These are phyloP conservation scores for Mechanitis mazaeus DNA, from an alignment of 2,888 invertebrate genomes.

Conservation along the genomic window DNA sequence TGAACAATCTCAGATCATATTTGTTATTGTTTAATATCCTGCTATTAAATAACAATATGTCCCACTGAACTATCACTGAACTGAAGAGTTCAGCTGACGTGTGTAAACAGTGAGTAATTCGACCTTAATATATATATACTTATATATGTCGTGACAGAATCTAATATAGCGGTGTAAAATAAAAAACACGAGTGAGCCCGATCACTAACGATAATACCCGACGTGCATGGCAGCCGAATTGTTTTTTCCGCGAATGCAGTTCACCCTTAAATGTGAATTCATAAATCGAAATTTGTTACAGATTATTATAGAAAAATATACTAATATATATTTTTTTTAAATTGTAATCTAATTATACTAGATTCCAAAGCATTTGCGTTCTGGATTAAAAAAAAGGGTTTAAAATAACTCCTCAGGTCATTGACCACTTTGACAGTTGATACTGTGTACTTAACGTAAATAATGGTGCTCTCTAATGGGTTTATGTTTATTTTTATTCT, in stretches of 20 bases:
- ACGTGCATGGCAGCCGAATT: slow-evolving; percentile 31
- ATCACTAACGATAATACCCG: slow-evolving; percentile 34
- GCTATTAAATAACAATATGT: not conserved
- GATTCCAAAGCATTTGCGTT: not conserved
- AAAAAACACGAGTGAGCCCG: slow-evolving; percentile 35
- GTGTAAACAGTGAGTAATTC: slow-evolving; percentile 26
- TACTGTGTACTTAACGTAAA: slow-evolving; percentile 29
- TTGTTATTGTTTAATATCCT: not conserved
- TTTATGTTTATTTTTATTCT: slow-evolving; percentile 23
- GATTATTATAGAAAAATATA: no score
- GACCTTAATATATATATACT: slow-evolving; percentile 9
- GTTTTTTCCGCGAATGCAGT: slow-evolving; percentile 29
- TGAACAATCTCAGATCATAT: not conserved
- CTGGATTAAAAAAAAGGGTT: slow-evolving; percentile 9
- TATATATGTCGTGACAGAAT: slow-evolving; percentile 40
- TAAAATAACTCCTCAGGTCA: slow-evolving; percentile 20
- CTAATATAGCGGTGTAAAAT: slow-evolving; percentile 37
- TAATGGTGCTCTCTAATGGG: slow-evolving; percentile 27
- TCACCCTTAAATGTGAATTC: slow-evolving; percentile 12
- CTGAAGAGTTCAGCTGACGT: slow-evolving; percentile 12
- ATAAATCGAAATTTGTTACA: no score
- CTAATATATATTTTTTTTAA: no score
- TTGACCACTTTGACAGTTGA: slow-evolving; percentile 28
- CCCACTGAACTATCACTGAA: slow-evolving; percentile 4
- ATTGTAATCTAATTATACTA: not conserved